Conservation (phyloP, 2,113 vertebrate genomes). For the Diadophis punctatus region DNA sequence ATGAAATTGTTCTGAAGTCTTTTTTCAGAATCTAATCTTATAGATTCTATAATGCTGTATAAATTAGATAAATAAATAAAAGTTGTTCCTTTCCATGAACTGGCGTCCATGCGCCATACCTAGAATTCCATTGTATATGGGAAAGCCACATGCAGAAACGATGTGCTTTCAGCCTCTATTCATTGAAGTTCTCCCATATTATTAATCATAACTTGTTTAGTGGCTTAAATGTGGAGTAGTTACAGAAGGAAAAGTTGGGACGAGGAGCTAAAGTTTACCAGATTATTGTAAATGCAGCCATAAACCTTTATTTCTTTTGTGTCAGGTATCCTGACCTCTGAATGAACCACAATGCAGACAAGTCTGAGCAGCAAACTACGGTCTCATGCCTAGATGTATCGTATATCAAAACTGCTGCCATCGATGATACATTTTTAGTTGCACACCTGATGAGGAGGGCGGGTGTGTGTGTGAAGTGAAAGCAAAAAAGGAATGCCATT, state of each 20-base stretch:
- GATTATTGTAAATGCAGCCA: not conserved
- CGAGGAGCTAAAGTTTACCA: not conserved
- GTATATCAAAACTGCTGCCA: not conserved
- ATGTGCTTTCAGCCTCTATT: not conserved
- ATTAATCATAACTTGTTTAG: not conserved
- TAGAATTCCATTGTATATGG: not conserved
- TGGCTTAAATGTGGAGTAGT: not conserved
- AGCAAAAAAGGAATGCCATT: not conserved
- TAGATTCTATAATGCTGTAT: not conserved
- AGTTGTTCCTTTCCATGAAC: not conserved
- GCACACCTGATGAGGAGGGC: not conserved
- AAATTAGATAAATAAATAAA: not conserved
- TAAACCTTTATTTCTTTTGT: not conserved
- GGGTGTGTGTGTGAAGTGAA: not conserved
- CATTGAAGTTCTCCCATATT: not conserved
- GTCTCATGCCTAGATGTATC: not conserved
- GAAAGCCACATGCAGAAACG: not conserved
- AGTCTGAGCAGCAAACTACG: not conserved
- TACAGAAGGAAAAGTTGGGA: not conserved
- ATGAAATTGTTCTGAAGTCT: not conserved
- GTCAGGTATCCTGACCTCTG: not conserved
- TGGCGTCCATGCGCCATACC: not conserved
- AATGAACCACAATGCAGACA: slow-evolving; percentile 1
- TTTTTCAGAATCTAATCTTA: not conserved
- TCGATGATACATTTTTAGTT: not conserved